Percentiles rank a stretch among this genome's conserved stretches.
These are phyloP conservation scores for Prunella fulvescens DNA, from an alignment of 2,113 vertebrate species.

Conservation along the genomic window DNA sequence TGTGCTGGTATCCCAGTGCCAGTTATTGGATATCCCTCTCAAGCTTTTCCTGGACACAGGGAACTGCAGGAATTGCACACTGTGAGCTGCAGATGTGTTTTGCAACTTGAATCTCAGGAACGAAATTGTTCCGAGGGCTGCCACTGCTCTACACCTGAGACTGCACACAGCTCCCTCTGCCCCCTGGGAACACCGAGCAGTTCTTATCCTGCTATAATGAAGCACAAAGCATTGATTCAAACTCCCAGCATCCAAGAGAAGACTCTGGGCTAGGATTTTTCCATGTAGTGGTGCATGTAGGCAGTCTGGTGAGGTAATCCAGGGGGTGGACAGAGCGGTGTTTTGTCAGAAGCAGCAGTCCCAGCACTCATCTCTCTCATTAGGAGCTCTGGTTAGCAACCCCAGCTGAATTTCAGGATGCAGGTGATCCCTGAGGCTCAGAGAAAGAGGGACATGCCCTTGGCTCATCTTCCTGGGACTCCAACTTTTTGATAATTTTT, in stretches of 20 bases:
- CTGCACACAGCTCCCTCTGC: neutral
- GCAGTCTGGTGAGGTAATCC: neutral
- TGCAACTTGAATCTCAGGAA: neutral
- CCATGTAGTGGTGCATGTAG: fast-evolving
- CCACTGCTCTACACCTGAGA: neutral
- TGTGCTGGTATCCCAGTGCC: neutral
- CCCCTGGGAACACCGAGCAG: neutral
- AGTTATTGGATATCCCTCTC: neutral
- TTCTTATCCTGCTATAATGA: neutral
- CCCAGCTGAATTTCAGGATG: neutral
- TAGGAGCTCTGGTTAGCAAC: neutral
- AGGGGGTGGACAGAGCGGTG: fast-evolving
- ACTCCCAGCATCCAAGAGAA: neutral
- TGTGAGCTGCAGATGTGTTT: neutral
- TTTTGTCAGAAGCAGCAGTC: neutral
- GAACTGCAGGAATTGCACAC: neutral
- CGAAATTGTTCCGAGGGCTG: fast-evolving
- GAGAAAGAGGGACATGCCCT: neutral
- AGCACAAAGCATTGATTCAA: neutral
- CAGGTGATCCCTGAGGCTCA: neutral
- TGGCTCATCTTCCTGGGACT: neutral
- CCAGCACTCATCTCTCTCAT: neutral
- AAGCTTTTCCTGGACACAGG: neutral
- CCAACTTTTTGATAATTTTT: neutral
- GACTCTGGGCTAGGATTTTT: neutral